Evolutionary conservation across 1,140 invertebrate species (phyloP), one percentile per base, ranked within the genome.

Genomic region (Centruroides sculpturatus): DNA sequence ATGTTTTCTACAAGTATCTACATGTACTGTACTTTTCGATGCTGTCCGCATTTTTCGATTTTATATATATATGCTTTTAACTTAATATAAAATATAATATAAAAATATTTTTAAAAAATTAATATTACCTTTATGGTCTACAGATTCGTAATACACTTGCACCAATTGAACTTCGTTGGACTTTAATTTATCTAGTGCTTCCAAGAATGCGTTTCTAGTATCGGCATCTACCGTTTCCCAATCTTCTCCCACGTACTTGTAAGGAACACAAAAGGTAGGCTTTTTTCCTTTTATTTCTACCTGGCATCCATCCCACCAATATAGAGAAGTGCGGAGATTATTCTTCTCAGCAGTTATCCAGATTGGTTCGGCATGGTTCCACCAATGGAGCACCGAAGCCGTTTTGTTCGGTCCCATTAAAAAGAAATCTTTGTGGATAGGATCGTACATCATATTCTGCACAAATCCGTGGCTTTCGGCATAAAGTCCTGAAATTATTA

Each of bases 261-360:
- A 65, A 50, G 61, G 59, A 51, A 56, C 55, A 52, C 65, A 66
- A 47, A 59, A 50, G 4, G 55, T 60, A 1, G 61, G 55, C 23
- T 60, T 62, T 34, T 48, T 59, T 3, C 61, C 62, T 8, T 60
- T 52, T 8, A 66, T 62, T 5, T 50, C 55, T 23, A 73, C 69
- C 56, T 74, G 68, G 67, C 73, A 74, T 8, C 71, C 72, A 6
- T 69, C 68, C 71, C 72, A 73, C 66, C 68, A 71, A 57, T 67
- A 74, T 51, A 73, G 62, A 49, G 67, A 69, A 9, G 63, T 66
- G 47, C 61, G 66, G 12, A 69, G 64, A 23, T 67, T 67, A 64
- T 71, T 61, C n/a, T 67, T 69, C n/a, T 68, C 66, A 7, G 71
- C 71, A 2, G 71, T 69, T 8, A 72, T 65, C 72, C 72, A 74